Base-by-base conservation (phyloP, 2,888 invertebrate genomes). In the Beris morrisii region DNA sequence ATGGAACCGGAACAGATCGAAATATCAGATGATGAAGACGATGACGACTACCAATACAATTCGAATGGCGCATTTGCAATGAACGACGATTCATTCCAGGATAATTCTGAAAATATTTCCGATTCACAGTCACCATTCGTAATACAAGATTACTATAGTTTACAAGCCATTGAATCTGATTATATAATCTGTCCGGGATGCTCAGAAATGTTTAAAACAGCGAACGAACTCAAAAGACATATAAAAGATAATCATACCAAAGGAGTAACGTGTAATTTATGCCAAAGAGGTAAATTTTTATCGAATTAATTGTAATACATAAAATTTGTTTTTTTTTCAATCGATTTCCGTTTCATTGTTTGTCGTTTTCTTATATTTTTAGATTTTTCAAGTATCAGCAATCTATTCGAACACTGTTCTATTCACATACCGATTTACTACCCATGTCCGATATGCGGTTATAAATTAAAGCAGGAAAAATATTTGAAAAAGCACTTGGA, bases 401-500 rank as follows among this genome's bases (percentile, higher is more conserved):
- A 61, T 11, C 44, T 61, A 31, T 61, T 61, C 38, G 61, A 61
- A 43, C 61, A 61, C 44, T 61, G 61, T 38, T 50, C 61, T 4
- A 31, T 61, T 43, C 61, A 61, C 22, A 61, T 61, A 13, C 61
- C 61, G 9, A 32, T 61, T 38, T 61, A 50, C 30, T 61, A 61
- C 38, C 61, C 61, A 4, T 61, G 61, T 38, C 61, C 61, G 6
- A 61, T 61, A 22, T 61, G 61, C 61, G 61, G 61, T 43, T 61
- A 61, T 22, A 50, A 50, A 52, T 28, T 61, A 12, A 61, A 61
- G 83, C 61, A 75, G 80, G 73, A 76, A 81, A 28, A 79, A 79
- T 48, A 83, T 81, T 70, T 77, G 76, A 46, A 78, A 77, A 81
- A 67, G 73, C 73, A 5, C 78, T 81, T 0, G 73, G 81, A 72